Base-by-base conservation (phyloP, 2,888 invertebrate species). In the Taenaris catops region DNA sequence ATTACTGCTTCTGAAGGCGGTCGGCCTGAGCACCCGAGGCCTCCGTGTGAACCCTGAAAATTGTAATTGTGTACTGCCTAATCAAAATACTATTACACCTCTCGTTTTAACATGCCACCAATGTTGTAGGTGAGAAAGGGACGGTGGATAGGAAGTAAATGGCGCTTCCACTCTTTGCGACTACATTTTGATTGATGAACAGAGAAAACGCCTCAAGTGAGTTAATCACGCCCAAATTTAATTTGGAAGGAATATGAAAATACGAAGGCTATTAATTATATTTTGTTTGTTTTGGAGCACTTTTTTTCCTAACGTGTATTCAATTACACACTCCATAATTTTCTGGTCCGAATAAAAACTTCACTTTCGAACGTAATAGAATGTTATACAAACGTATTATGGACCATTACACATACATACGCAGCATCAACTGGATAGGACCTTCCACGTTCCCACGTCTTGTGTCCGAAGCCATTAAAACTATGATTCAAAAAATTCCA, bases 221-320 rank as follows among this genome's bases (percentile, higher is more conserved):
- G 70, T 71, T 75, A 72, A 81, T 81, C 76, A 79, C 72, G 72
- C 74, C 80, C 78, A 81, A 84, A 83, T 83, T 83, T 71, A 84
- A 84, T 84, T 83, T 81, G 71, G 75, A 63, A 72, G 54, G 63
- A 59, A 72, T 69, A 74, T 65, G 67, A 72, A 70, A 72, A 72
- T 58, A 58, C 59, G 58, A 49, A 61, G 53, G 57, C 60, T 61
- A 67, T 72, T 74, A 62, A 62, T 63, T 64, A 61, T 53, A 48
- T 75, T 79, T 79, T 83, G 73, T 84, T 84, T 84, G 79, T 74
- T 83, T 81, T 80, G 59, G 59, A 50, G 52, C 51, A 51, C 52
- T 62, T 66, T 72, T n/a, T 65, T 63, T 40, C 57, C 55, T 61
- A 58, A 40, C 43, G 41, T 46, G 54, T 41, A 51, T 53, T 57